These are phyloP conservation scores for Elachura formosa DNA, from an alignment of 2,113 vertebrate species.

Conservation along the genomic window DNA sequence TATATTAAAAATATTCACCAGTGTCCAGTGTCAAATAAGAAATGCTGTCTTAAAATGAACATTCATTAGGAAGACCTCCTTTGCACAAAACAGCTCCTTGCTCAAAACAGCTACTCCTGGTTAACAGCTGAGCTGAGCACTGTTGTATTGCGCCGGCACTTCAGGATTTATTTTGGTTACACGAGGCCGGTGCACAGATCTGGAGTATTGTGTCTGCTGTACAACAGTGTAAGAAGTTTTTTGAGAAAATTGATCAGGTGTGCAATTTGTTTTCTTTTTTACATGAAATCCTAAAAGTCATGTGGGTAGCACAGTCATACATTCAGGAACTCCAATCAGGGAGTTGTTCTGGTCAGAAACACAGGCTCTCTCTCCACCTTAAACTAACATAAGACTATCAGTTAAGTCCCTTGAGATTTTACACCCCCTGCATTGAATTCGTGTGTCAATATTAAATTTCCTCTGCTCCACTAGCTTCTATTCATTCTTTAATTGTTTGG, in stretches of 20 bases:
- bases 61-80: not conserved
- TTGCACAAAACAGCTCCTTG: too few relatives aligned
- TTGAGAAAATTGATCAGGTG: not conserved
- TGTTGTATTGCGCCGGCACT: too few relatives aligned
- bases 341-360: not conserved
- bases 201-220: not conserved
- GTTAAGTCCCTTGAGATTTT: not conserved
- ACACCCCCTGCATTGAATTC: not conserved
- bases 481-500: not conserved
- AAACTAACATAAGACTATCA: not conserved
- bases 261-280: not conserved
- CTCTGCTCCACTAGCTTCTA: not conserved
- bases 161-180: not conserved
- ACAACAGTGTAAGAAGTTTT: not conserved
- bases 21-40: not conserved
- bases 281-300: not conserved
- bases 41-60: not conserved
- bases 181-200: not conserved
- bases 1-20: not conserved
- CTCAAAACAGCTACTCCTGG: not conserved
- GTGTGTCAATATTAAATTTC: not conserved
- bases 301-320: not conserved
- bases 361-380: not conserved
- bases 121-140: not conserved
- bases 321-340: not conserved